phyloP scores from a whole-genome alignment of 2,113 vertebrate genomes.

The human (Homo sapiens) region DNA sequence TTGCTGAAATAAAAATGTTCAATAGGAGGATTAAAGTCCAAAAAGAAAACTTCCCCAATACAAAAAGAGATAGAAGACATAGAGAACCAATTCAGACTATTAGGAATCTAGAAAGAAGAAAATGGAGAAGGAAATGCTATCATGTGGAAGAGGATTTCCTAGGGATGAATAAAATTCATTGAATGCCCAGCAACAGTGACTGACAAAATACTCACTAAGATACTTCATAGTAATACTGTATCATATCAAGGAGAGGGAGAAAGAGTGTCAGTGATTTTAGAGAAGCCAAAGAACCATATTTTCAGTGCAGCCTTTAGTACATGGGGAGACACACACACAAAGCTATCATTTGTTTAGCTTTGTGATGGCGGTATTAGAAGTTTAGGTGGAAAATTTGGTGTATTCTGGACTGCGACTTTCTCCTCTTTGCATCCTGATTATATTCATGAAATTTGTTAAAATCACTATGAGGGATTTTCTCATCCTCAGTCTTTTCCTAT shows the following conservation, averaged over 20 bases:
- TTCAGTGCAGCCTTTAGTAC: neutral
- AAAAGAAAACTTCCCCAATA: neutral
- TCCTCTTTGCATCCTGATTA: neutral
- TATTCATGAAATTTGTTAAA: neutral
- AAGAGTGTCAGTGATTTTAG: neutral
- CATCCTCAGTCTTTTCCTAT: neutral
- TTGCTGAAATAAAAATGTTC: constrained; percentile 25
- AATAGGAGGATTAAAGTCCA: neutral
- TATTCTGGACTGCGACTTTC: neutral
- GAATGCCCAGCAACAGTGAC: neutral
- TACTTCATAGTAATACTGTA: neutral
- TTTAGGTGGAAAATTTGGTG: neutral
- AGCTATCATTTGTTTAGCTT: neutral
- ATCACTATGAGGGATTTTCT: neutral
- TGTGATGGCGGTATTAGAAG: neutral
- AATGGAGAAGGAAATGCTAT: neutral
- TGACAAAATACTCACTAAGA: neutral
- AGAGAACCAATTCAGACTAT: neutral
- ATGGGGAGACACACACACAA: neutral
- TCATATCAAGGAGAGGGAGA: neutral
- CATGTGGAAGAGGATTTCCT: neutral
- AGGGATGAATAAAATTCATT: neutral
- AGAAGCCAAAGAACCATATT: neutral
- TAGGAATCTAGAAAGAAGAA: neutral
- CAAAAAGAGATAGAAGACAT: neutral